A percentile compares a stretch with the other conserved stretches of the same genome.
Evolutionary conservation across 2,888 invertebrate genomes (phyloP).

Genomic region (Lacanobia wlatinum): DNA sequence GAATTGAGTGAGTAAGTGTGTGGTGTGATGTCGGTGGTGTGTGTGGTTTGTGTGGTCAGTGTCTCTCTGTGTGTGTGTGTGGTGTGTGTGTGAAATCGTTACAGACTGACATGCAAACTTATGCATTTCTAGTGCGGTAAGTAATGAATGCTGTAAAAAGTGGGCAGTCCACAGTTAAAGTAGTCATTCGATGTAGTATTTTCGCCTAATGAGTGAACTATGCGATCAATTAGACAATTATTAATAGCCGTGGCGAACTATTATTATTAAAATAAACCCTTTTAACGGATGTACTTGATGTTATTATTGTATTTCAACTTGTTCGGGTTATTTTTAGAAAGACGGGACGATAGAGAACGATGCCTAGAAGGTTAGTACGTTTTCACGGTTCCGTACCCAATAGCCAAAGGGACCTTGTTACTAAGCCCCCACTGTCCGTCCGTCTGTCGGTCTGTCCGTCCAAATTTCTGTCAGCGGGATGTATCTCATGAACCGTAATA

Average conservation of each 20-base stretch:
- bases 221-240: constrained; percentile 77
- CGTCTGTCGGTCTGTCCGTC: too few relatives aligned
- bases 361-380: background rate
- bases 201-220: constrained; percentile 73
- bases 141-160: constrained; percentile 12
- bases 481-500: too few relatives aligned
- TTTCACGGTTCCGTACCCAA: too few relatives aligned
- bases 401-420: too few relatives aligned
- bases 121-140: background rate
- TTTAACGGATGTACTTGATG: constrained; percentile 48
- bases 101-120: background rate
- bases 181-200: constrained; percentile 60
- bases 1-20: too few relatives aligned
- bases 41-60: too few relatives aligned
- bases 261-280: constrained; percentile 68
- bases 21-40: too few relatives aligned
- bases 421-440: too few relatives aligned
- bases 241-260: constrained; percentile 66
- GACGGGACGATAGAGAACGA: background rate
- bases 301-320: constrained; percentile 30
- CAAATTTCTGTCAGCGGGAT: too few relatives aligned
- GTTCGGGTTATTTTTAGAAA: constrained; percentile 23
- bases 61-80: too few relatives aligned
- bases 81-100: background rate
- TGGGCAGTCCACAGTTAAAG: constrained; percentile 20